A percentile compares a stretch with the other conserved stretches of the same genome.
phyloP scores from a whole-genome alignment of 30 jellyfish, hydroid and myxozoan genomes.

The Hydra vulgaris region DNA sequence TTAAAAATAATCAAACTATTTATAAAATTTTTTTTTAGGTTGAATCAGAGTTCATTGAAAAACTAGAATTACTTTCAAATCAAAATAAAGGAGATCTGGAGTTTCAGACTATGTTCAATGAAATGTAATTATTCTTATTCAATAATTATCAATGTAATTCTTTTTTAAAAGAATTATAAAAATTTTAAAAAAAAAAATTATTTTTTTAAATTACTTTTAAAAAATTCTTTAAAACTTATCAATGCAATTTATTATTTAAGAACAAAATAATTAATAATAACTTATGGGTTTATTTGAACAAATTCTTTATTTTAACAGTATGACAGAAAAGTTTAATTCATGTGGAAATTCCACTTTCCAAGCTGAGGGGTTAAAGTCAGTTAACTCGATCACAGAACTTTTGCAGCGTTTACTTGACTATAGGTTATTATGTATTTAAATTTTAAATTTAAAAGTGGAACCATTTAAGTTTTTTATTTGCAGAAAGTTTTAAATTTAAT shows the following conservation, averaged over 20 bases:
- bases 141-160: too few species aligned
- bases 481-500: neutral
- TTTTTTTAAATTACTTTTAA: too few species aligned
- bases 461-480: too few species aligned
- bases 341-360: constrained; percentile 62
- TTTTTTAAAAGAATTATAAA: too few species aligned
- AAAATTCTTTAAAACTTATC: too few species aligned
- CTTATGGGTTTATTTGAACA: too few species aligned
- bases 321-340: constrained; percentile 27
- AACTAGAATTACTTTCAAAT: constrained; percentile 57
- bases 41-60: constrained; percentile 70
- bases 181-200: too few species aligned
- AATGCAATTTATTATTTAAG: too few species aligned
- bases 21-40: too few species aligned
- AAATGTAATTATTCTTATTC: constrained; percentile 46
- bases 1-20: too few species aligned
- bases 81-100: constrained; percentile 76
- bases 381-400: constrained; percentile 70
- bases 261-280: too few species aligned
- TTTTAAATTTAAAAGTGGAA: too few species aligned
- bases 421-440: constrained; percentile 54
- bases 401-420: constrained; percentile 79
- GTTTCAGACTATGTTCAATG: constrained; percentile 55
- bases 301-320: neutral
- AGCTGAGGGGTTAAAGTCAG: constrained; percentile 47